Evolutionary conservation across 2,113 vertebrate species (phyloP), one percentile per base, ranked within the genome.

Genomic region (Pandion haliaetus): DNA sequence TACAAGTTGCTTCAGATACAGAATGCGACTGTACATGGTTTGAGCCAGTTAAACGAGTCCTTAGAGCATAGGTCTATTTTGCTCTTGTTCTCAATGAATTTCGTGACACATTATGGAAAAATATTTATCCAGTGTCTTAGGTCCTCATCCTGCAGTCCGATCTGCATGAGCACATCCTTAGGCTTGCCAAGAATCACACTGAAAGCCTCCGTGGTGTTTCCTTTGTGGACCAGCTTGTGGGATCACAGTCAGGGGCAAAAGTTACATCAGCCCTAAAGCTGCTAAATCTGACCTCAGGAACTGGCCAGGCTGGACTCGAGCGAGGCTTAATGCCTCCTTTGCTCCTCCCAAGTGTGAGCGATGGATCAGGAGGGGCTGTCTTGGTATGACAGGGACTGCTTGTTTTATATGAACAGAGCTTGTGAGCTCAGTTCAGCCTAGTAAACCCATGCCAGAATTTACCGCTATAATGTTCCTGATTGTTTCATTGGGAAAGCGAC

Each of bases 311-410:
- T 40, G 44, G 49, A 28, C 49, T 29, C 0, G 2, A 54, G n/a
- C 3, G 7, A 72, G 28, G 11, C 31, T 86, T 44, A 32, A 40
- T 50, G 17, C 12, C 38, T 47, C 31, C 34, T 73, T 62, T 3
- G 3, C 38, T 31, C 19, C 28, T 80, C 14, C 12, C 19, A 12
- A 8, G 6, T 0, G 0, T 14, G 20, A 63, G 9, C 0, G 7
- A 28, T 34, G 65, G 47, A 23, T n/a, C 31, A 31, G 66, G 38
- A 47, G 9, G 29, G 17, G 11, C 15, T 63, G 20, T 20, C 55
- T 47, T 47, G 54, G 49, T 71, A 5, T 8, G 36, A 28, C 12
- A 25, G 62, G 32, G 55, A 28, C 17, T 50, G 7, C 24, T 73
- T 61, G 11, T 67, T 42, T n/a, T 28, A 3, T 11, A 14, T 1